A percentile compares a stretch with the other conserved stretches of the same genome.
These are phyloP conservation scores for Drosophila fungiperda DNA, from an alignment of 2,888 invertebrate genomes.

Conservation along the genomic window DNA sequence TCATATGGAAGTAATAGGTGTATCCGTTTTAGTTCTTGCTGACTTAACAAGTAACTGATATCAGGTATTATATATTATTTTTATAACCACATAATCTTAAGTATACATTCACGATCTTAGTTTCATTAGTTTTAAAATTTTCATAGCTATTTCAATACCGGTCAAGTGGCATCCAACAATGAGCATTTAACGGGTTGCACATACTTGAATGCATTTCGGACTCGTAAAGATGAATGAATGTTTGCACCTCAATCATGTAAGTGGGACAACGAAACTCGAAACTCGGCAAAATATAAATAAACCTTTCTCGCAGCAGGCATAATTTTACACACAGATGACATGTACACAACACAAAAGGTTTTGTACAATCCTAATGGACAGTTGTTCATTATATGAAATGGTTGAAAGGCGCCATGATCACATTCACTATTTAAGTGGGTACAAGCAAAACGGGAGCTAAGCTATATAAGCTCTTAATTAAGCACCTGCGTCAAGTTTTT, in stretches of 20 bases:
- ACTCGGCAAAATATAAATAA: slow-evolving; percentile 35
- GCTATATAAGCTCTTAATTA: slow-evolving; percentile 75
- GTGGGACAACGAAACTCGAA: slow-evolving; percentile 45
- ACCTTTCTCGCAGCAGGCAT: slow-evolving; percentile 48
- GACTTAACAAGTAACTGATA: background rate
- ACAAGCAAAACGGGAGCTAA: slow-evolving; percentile 39
- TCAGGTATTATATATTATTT: background rate
- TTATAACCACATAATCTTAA: background rate
- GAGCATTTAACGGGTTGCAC: slow-evolving; percentile 5
- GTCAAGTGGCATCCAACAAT: background rate
- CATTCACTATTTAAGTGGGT: slow-evolving; percentile 62
- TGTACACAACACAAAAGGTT: slow-evolving; percentile 38
- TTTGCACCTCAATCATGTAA: slow-evolving; percentile 43
- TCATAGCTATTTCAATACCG: background rate
- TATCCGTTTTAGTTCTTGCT: background rate
- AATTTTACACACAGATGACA: slow-evolving; percentile 45
- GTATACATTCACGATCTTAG: background rate
- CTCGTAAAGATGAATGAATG: slow-evolving; percentile 28
- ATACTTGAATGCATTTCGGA: slow-evolving; percentile 9
- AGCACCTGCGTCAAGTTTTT: slow-evolving; percentile 68
- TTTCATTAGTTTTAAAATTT: background rate
- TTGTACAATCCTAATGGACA: slow-evolving; percentile 46
- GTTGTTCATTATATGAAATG: slow-evolving; percentile 51
- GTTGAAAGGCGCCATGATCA: slow-evolving; percentile 52
- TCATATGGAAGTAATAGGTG: background rate